A percentile compares a stretch with the other conserved stretches of the same genome.
Evolutionary conservation across 2,113 vertebrate species (phyloP).

Genomic region (Equus przewalskii): DNA sequence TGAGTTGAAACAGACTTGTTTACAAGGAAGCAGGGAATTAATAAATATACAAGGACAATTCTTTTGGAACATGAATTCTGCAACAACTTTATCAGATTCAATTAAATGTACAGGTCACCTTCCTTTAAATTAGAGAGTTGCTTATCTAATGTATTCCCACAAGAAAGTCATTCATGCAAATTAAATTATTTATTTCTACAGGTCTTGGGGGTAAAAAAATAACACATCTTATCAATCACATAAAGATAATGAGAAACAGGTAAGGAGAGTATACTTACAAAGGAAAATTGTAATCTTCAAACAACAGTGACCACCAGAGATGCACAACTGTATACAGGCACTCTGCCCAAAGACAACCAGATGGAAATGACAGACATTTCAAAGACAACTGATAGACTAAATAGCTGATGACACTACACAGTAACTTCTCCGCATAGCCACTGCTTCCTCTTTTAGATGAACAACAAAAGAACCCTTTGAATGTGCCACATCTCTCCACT

Average conservation of each 20-base stretch:
- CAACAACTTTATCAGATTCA: slow-evolving; percentile 32
- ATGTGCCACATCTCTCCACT: not conserved
- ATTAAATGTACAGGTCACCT: slow-evolving; percentile 6
- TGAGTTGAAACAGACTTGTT: not conserved
- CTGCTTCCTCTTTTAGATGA: not conserved
- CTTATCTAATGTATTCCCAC: not conserved
- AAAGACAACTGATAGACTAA: not conserved
- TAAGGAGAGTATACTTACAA: not conserved
- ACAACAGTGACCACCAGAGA: not conserved
- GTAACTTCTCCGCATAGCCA: not conserved
- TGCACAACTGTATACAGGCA: not conserved
- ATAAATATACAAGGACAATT: not conserved
- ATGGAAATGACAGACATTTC: not conserved
- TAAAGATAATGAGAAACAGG: not conserved
- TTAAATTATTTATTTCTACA: slow-evolving; percentile 56
- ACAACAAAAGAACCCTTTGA: not conserved
- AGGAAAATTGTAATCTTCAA: slow-evolving; percentile 33
- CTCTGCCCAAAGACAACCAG: not conserved
- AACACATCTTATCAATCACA: not conserved
- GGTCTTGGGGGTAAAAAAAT: not conserved
- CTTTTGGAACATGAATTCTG: slow-evolving; percentile 4
- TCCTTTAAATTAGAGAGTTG: slow-evolving; percentile 24
- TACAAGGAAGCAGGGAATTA: not conserved
- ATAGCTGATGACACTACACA: not conserved
- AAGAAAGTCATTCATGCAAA: slow-evolving; percentile 22